Percentiles rank a stretch among this genome's conserved stretches.
Evolutionary conservation across 1,140 invertebrate species (phyloP).

Genomic region (Drosophila athabasca): DNA sequence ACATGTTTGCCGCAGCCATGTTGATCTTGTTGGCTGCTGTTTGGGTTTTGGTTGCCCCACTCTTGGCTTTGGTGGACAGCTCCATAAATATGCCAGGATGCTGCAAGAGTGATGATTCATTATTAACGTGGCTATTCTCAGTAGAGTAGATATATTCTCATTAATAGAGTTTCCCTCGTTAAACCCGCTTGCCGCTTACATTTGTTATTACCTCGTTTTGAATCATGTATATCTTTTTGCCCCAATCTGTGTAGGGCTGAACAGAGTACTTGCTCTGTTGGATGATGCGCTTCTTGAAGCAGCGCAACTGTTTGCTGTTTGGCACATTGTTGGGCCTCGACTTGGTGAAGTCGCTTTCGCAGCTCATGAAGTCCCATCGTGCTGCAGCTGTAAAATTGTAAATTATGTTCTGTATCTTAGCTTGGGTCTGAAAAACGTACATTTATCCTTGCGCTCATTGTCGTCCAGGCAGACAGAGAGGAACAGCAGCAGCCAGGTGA

Average conservation of each 20-base stretch:
- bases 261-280: constrained; percentile 85
- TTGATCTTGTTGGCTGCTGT: constrained; percentile 50
- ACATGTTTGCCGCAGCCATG: constrained; percentile 31
- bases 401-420: too few relatives aligned
- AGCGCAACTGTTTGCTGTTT: constrained; percentile 73
- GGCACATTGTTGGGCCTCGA: constrained; percentile 64
- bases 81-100: constrained; percentile 84
- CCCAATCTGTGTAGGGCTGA: constrained; percentile 83
- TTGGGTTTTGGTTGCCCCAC: constrained; percentile 54
- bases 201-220: constrained; percentile 70
- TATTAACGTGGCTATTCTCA: not conserved
- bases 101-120: constrained; percentile 29
- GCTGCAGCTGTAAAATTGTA: constrained; percentile 83
- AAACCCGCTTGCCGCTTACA: too few relatives aligned
- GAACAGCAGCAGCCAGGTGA: constrained; percentile 92
- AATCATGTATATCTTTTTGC: constrained; percentile 83
- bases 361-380: constrained; percentile 93
- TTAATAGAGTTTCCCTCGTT: not conserved
- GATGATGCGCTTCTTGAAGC: constrained; percentile 84
- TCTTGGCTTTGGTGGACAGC: constrained; percentile 73
- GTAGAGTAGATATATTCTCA: not conserved
- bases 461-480: constrained; percentile 88
- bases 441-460: constrained; percentile 84
- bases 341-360: constrained; percentile 86
- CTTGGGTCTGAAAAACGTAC: constrained; percentile 48